Percentiles rank a stretch among this genome's conserved stretches.
phyloP scores from a whole-genome alignment of 2,797 vertebrate genomes.

The Rousettus madagascariensis region DNA sequence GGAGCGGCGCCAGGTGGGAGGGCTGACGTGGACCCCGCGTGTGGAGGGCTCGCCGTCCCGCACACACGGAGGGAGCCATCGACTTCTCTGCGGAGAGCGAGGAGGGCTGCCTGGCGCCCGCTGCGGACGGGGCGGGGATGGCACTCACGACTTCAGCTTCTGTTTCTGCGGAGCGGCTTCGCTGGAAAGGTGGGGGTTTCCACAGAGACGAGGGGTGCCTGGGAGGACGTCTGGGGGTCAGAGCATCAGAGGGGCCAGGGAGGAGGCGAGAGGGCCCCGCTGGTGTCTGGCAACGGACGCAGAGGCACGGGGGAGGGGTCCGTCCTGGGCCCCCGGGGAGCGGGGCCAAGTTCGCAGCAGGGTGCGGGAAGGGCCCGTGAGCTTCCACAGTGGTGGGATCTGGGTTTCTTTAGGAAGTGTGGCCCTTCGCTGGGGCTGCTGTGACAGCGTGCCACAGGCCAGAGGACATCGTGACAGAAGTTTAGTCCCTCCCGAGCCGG shows the following conservation, averaged over 20 bases:
- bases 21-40: too few species aligned
- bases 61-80: neutral
- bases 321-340: neutral
- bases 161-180: neutral
- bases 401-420: fast-evolving
- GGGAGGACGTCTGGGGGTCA: neutral
- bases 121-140: neutral
- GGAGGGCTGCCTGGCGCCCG: neutral
- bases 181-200: neutral
- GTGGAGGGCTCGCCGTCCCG: neutral
- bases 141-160: neutral
- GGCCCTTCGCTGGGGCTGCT: fast-evolving
- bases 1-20: neutral
- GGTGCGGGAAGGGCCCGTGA: fast-evolving
- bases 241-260: neutral
- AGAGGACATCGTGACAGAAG: fast-evolving
- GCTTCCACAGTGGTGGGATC: neutral
- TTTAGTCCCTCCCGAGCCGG: fast-evolving
- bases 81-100: neutral
- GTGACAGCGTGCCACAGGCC: fast-evolving
- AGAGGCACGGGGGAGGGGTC: neutral
- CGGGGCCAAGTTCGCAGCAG: neutral
- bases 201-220: neutral
- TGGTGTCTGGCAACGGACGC: fast-evolving
- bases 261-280: fast-evolving